phyloP scores from a whole-genome alignment of 1,140 invertebrate species.

The Cheumatopsyche charites region DNA sequence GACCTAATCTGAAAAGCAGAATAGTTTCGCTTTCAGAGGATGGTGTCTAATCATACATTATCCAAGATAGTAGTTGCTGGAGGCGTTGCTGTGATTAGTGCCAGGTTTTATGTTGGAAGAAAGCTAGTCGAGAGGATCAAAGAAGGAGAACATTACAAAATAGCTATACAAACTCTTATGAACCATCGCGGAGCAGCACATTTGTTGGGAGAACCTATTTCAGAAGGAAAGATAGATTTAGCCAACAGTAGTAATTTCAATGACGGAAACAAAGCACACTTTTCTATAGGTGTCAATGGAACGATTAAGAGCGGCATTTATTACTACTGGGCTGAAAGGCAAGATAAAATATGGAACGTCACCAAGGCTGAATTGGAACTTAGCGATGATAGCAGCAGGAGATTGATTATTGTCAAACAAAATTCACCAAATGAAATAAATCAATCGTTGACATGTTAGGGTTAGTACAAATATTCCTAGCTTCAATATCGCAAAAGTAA shows the following conservation, averaged over 20 bases:
- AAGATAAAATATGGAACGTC: constrained; percentile 58
- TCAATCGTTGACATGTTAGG: not conserved
- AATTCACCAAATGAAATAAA: not conserved
- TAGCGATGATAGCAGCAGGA: constrained; percentile 58
- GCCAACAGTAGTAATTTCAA: constrained; percentile 62
- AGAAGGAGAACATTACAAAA: constrained; percentile 63
- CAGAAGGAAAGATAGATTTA: constrained; percentile 64
- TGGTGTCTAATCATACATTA: not conserved
- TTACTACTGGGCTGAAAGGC: constrained; percentile 62
- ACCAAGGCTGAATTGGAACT: constrained; percentile 63
- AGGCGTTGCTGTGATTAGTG: constrained; percentile 13
- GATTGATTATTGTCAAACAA: constrained; percentile 51
- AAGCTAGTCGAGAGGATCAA: constrained; percentile 59
- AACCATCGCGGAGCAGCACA: constrained; percentile 62
- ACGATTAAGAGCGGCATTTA: constrained; percentile 65
- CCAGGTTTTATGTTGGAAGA: constrained; percentile 51
- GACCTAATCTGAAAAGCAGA: too few species aligned
- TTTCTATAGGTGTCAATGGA: constrained; percentile 66
- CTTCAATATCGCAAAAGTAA: too few species aligned
- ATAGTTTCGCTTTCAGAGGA: too few species aligned
- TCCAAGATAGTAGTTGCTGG: constrained; percentile 10
- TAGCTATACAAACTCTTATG: constrained; percentile 62
- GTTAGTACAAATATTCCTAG: not conserved
- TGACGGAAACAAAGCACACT: constrained; percentile 61
- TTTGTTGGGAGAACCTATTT: constrained; percentile 70